phyloP scores from a whole-genome alignment of 2,888 invertebrate species.

The Pristionchus mayeri region DNA sequence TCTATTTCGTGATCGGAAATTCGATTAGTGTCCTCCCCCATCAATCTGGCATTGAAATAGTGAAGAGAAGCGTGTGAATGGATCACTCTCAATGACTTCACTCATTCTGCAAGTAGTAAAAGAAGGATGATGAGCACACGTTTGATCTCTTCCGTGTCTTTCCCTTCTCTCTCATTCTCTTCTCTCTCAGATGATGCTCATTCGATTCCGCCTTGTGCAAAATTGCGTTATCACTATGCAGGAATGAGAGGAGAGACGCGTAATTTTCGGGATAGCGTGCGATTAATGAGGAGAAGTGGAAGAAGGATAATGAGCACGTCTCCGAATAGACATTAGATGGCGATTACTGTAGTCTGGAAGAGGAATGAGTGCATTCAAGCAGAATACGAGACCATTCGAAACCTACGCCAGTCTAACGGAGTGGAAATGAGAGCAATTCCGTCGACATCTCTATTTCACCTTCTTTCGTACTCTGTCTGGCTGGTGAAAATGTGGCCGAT shows the following conservation, averaged over 20 bases:
- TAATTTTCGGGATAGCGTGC: not conserved
- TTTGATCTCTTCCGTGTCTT: not conserved
- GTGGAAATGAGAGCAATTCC: too few species aligned
- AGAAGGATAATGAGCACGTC: not conserved
- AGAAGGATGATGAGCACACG: not conserved
- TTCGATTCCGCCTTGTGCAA: slow-evolving; percentile 3
- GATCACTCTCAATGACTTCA: not conserved
- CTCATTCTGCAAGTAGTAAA: slow-evolving; percentile 11
- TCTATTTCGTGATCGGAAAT: not conserved
- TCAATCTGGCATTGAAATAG: not conserved
- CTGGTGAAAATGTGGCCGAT: not conserved
- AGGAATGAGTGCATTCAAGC: too few species aligned
- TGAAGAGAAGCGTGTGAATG: not conserved
- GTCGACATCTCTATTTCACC: too few species aligned
- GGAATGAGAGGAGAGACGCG: not conserved
- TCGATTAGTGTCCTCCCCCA: not conserved
- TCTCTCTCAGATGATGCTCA: not conserved
- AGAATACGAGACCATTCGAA: not conserved
- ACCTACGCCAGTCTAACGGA: not conserved
- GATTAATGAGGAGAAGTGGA: not conserved
- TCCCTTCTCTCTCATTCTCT: not conserved
- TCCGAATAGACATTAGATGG: too few species aligned
- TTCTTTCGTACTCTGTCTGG: not conserved
- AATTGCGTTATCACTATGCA: not conserved
- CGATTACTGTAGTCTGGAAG: too few species aligned